Base-by-base conservation (phyloP, 2,113 vertebrate genomes). In the Nothobranchius kuhntae region DNA sequence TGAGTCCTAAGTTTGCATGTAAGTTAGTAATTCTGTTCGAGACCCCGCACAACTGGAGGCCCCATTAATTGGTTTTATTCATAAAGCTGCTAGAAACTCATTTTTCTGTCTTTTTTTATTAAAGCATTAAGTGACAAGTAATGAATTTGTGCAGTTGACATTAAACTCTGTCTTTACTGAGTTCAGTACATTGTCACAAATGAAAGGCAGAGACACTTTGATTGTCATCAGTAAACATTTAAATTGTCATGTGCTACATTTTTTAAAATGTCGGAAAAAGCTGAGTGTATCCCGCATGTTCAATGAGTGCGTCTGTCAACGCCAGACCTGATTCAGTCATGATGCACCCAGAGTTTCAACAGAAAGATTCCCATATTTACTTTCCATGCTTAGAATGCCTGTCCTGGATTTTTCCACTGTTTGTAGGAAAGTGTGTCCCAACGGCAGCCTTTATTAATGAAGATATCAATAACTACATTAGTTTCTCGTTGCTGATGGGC, bases 351-450 rank as follows among this genome's bases (percentile, higher is more conserved):
- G 67, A 65, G 65, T 83, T 70, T 67, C 70, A 57, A 81, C 30
- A 69, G 50, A 82, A 83, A 62, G 56, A 44, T 81, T 80, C 82
- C 83, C 80, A 17, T 90, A 86, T 91, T 88, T 91, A 89, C 88
- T 87, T 89, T 88, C 86, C 83, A 66, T 53, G 1, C 4, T 4
- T 40, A 76, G 81, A 86, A 87, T 83, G 86, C 85, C 68, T 60
- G 75, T 65, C 68, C 52, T 63, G 63, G 60, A 68, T 73, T 86
- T 21, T 90, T 89, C 88, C 88, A 85, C 86, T 84, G 88, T 91
- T 89, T 81, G 80, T 77, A 78, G 77, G 83, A 68, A 87, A 82
- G 80, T 80, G 71, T 83, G 68, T 77, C 59, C 69, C 77, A 84
- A 65, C 61, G 40, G 58, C 46, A 55, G 64, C 47, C 60, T 54